These are phyloP conservation scores for Trichonephila clavata DNA, from an alignment of 1,140 invertebrate species.

Conservation along the genomic window DNA sequence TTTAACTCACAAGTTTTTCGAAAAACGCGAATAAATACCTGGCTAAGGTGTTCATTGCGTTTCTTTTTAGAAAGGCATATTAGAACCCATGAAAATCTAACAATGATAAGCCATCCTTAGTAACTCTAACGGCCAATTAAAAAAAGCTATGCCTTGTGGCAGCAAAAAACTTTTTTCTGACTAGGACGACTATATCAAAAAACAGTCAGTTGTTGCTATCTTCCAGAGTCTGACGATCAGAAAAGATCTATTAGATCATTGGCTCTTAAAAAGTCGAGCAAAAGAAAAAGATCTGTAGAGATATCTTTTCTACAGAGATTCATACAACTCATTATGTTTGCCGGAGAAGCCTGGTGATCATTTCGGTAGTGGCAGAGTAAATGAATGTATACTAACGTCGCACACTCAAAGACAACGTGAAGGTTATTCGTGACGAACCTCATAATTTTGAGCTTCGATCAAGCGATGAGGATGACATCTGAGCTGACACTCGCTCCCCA, in stretches of 20 bases:
- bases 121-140: conserved; percentile 12
- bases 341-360: neutral
- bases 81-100: conserved; percentile 13
- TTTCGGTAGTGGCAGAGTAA: too few relatives aligned
- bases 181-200: conserved; percentile 41
- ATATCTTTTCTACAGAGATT: too few relatives aligned
- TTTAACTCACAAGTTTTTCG: conserved; percentile 33
- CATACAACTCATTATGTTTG: neutral
- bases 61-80: conserved; percentile 14
- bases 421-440: too few relatives aligned
- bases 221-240: neutral
- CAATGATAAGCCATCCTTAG: conserved; percentile 53
- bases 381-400: too few relatives aligned
- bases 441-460: conserved; percentile 1
- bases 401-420: too few relatives aligned
- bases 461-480: neutral
- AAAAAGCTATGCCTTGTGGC: conserved; percentile 8
- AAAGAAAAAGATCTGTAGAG: too few relatives aligned
- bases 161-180: conserved; percentile 57
- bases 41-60: conserved; percentile 29
- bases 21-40: conserved; percentile 1
- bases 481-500: neutral
- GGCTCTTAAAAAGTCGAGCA: neutral
- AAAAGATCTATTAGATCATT: conserved; percentile 22
- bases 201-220: neutral